Evolutionary conservation across 1,140 invertebrate genomes (phyloP).

Genomic region (Rhyzopertha dominica): DNA sequence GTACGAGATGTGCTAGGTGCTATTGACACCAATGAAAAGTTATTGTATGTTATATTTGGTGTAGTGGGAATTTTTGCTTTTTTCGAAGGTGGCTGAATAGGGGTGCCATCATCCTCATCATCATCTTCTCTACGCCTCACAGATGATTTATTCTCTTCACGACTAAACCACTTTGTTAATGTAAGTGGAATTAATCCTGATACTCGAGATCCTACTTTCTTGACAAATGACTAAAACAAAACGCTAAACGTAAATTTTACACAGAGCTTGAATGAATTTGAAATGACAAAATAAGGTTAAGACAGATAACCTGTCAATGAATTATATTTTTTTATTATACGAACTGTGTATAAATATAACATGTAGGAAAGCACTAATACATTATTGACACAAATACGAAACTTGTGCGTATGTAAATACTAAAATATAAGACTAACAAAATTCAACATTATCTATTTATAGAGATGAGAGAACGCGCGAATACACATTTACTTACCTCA

Average conservation of each 20-base stretch:
- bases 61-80: constrained; percentile 36
- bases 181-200: constrained; percentile 45
- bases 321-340: constrained; percentile 1
- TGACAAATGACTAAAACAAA: constrained; percentile 48
- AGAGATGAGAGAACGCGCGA: constrained; percentile 17
- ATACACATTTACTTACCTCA: constrained; percentile 18
- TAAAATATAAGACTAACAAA: constrained; percentile 5
- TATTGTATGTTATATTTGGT: no score
- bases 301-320: background rate
- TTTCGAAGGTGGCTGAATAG: constrained; percentile 43
- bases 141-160: constrained; percentile 35
- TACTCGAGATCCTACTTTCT: constrained; percentile 46
- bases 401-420: constrained; percentile 5
- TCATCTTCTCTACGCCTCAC: constrained; percentile 44
- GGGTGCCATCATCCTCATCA: constrained; percentile 38
- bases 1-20: no score
- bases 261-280: constrained; percentile 1
- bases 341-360: background rate
- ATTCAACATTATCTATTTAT: constrained; percentile 14
- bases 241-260: constrained; percentile 12
- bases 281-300: background rate
- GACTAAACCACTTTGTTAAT: constrained; percentile 48
- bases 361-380: background rate
- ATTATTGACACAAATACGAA: background rate
- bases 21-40: no score